A percentile compares a stretch with the other conserved stretches of the same genome.
phyloP scores from a whole-genome alignment of 2,888 invertebrate species.

The Geophilus truncorum region DNA sequence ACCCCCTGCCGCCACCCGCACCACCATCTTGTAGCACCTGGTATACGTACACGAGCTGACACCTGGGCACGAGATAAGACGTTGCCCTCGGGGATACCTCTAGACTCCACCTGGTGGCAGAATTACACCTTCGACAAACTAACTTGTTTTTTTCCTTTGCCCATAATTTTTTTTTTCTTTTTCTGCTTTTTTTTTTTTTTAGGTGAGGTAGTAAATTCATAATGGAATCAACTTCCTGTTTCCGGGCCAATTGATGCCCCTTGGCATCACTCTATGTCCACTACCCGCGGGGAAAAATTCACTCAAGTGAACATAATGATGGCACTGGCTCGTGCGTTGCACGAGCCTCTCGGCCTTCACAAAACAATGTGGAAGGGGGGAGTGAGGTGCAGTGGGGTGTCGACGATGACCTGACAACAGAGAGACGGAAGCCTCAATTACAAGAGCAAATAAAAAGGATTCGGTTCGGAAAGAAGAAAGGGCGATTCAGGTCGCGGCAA shows the following conservation, averaged over 20 bases:
- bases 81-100: not conserved
- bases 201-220: not conserved
- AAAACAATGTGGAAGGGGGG: not conserved
- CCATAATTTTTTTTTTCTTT: not conserved
- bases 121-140: no score
- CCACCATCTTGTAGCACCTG: slow-evolving; percentile 1
- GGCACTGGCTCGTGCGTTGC: slow-evolving; percentile 2
- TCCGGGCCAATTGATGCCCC: slow-evolving; percentile 2
- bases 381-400: not conserved
- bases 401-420: slow-evolving; percentile 9
- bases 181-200: not conserved
- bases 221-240: slow-evolving; percentile 6
- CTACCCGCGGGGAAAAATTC: not conserved
- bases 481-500: not conserved
- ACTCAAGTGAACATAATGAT: slow-evolving; percentile 1
- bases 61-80: slow-evolving; percentile 4
- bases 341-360: not conserved
- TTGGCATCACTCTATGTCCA: slow-evolving; percentile 1
- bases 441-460: slow-evolving; percentile 8
- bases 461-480: not conserved
- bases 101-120: not conserved
- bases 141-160: not conserved
- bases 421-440: slow-evolving; percentile 15
- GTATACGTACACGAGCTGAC: not conserved
- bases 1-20: no score